Percentiles rank a stretch among this genome's conserved stretches.
These are phyloP conservation scores for Ormyrus thymus DNA, from an alignment of 2,888 invertebrate genomes.

Conservation along the genomic window DNA sequence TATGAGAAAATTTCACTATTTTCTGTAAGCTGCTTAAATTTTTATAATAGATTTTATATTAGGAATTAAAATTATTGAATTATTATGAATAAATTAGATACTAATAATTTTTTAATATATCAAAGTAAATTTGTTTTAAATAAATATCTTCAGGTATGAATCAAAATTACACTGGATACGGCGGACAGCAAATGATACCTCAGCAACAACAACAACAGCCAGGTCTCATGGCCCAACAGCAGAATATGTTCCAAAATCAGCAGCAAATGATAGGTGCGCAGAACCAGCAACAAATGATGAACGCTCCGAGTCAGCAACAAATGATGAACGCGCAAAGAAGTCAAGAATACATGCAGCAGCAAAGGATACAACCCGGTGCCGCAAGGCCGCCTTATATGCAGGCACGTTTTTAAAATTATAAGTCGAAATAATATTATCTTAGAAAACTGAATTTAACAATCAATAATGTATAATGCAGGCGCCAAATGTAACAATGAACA, in stretches of 20 bases:
- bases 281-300: slow-evolving; percentile 70
- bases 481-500: slow-evolving; percentile 91
- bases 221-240: slow-evolving; percentile 75
- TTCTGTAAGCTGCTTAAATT: too few species aligned
- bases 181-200: slow-evolving; percentile 75
- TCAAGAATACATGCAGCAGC: slow-evolving; percentile 78
- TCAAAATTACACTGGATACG: slow-evolving; percentile 81
- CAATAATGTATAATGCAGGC: slow-evolving; percentile 75
- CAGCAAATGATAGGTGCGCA: slow-evolving; percentile 80
- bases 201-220: slow-evolving; percentile 74
- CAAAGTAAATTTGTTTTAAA: background rate
- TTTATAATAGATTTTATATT: too few species aligned
- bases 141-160: slow-evolving; percentile 75
- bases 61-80: too few species aligned
- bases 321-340: slow-evolving; percentile 79
- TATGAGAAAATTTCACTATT: too few species aligned
- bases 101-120: too few species aligned
- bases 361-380: slow-evolving; percentile 77
- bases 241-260: slow-evolving; percentile 73
- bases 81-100: too few species aligned
- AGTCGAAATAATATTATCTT: background rate
- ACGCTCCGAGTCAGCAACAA: slow-evolving; percentile 76
- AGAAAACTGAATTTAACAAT: background rate
- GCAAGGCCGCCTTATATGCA: slow-evolving; percentile 83
- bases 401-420: slow-evolving; percentile 67